A percentile compares a stretch with the other conserved stretches of the same genome.
These are phyloP conservation scores for Arremon aurantiirostris DNA, from an alignment of 2,797 vertebrate species.

Conservation along the genomic window DNA sequence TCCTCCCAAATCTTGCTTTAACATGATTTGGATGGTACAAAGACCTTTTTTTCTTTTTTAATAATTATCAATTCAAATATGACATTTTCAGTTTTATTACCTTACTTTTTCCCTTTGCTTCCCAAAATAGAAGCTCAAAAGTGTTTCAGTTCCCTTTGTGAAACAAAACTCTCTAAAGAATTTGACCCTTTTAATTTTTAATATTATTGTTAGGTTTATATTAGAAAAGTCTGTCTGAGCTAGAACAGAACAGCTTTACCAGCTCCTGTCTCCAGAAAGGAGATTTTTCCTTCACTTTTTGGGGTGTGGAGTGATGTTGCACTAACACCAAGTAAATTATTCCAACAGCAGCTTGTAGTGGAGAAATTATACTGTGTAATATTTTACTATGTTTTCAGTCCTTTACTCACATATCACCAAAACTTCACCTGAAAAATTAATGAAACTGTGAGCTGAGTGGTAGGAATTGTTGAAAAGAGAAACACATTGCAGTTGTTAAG, in stretches of 20 bases:
- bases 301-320: neutral
- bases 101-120: neutral
- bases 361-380: neutral
- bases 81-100: neutral
- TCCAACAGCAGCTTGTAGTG: neutral
- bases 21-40: neutral
- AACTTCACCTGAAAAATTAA: constrained; percentile 40
- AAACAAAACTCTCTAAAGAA: neutral
- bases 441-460: constrained; percentile 1
- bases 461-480: constrained; percentile 9
- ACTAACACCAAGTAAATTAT: neutral
- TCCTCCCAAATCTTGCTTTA: neutral
- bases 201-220: neutral
- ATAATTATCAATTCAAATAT: neutral
- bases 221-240: neutral
- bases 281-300: neutral
- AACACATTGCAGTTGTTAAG: neutral
- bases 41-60: neutral
- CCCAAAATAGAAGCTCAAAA: neutral
- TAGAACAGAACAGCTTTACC: neutral
- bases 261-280: neutral
- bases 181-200: neutral
- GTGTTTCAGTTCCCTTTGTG: neutral
- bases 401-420: constrained; percentile 13
- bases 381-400: neutral